Evolutionary conservation across 2,797 vertebrate genomes (phyloP), one percentile per base, ranked within the genome.

Genomic region (Scomberomorus guttatus): DNA sequence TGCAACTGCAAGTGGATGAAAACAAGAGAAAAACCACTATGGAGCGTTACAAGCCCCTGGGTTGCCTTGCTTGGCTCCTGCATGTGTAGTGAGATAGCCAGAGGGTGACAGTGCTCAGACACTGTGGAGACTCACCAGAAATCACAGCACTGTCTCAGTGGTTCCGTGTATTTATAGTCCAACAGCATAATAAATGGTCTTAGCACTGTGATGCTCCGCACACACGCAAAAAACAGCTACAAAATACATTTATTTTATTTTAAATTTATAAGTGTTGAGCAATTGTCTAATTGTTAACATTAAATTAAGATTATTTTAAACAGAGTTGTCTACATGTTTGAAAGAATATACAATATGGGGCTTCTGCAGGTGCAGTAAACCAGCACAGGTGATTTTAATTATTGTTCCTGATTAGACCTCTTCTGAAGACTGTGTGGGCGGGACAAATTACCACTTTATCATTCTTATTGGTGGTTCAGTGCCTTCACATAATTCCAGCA

Each of bases 71-170:
- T 52, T 61, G 51, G 61, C 70, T 77, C 24, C 37, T 72, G 77
- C 61, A 75, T 77, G 73, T 83, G 70, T 81, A 86, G 81, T 72
- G 44, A 84, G 77, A 75, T 86, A 77, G 82, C 86, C 77, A 71
- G 44, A 76, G 86, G 90, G 75, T 84, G 88, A 90, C 85, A 79
- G 75, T 79, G 86, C 73, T 81, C 73, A 80, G 73, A 86, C 75
- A 75, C 69, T 55, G 24, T 54, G 58, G 76, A 82, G 73, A 87
- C 80, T 74, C 65, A 77, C 50, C 57, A 81, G 55, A 79, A 81
- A 82, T 75, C 29, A 25, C 48, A 80, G 59, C 61, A 69, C 14
- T 61, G 37, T 71, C 73, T 59, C 55, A 56, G 32, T 61, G 55
- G 34, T 76, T 77, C 55, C 24, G 34, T 70, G 76, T 83, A 85